These are phyloP conservation scores for Phthorimaea operculella DNA, from an alignment of 1,140 invertebrate genomes.

Conservation along the genomic window DNA sequence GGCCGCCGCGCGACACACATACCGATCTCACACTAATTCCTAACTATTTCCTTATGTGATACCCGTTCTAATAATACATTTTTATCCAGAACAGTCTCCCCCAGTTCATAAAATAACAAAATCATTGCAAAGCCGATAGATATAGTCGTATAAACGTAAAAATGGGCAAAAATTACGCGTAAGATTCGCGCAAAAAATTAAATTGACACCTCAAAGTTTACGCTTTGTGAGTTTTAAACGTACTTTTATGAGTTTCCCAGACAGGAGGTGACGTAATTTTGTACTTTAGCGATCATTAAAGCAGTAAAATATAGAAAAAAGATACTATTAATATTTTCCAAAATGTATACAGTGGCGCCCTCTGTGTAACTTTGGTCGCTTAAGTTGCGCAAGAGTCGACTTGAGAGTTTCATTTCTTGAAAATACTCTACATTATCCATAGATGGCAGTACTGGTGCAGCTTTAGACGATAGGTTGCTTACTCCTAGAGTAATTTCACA, in stretches of 20 bases:
- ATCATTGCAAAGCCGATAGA: no score
- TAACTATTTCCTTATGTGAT: slow-evolving; percentile 21
- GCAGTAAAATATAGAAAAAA: neutral
- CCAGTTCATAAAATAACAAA: no score
- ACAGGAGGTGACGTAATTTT: neutral
- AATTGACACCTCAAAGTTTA: neutral
- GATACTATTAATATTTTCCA: neutral
- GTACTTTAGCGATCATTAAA: neutral
- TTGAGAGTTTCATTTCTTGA: neutral
- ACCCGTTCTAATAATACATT: neutral
- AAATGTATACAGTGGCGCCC: neutral
- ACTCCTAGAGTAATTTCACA: neutral
- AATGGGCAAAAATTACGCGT: no score
- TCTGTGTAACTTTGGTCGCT: neutral
- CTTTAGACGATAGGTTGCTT: neutral
- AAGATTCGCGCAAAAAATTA: neutral
- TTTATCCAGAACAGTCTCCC: no score
- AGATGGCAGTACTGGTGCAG: neutral
- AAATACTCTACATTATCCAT: neutral
- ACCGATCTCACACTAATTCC: slow-evolving; percentile 8
- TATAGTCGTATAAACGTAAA: no score
- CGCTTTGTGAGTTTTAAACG: neutral
- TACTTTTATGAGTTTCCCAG: neutral
- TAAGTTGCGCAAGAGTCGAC: neutral
- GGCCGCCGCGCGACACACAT: neutral